phyloP scores from a whole-genome alignment of 2,888 invertebrate genomes.

The Acleris holmiana region DNA sequence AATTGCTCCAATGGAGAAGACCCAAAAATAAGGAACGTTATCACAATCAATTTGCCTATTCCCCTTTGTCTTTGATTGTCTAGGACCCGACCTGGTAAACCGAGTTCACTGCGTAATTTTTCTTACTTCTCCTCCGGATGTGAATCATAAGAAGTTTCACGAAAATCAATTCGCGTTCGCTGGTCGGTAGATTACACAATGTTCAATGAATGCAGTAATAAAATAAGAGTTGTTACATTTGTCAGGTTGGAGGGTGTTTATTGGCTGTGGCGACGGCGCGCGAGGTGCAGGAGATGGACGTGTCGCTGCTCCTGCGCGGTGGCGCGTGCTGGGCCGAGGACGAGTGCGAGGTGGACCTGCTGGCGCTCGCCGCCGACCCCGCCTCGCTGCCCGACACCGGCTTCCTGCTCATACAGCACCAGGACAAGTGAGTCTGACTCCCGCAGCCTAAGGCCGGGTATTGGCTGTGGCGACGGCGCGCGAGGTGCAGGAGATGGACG shows the following conservation, averaged over 20 bases:
- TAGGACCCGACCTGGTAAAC: no score
- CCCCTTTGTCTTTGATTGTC: no score
- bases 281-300: conserved; percentile 99
- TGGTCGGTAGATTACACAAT: no score
- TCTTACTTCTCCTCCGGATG: no score
- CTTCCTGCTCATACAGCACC: conserved; percentile 94
- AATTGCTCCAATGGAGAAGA: no score
- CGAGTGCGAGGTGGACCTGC: conserved; percentile 98
- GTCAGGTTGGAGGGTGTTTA: conserved; percentile 89
- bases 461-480: conserved; percentile 97
- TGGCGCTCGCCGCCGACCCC: conserved; percentile 91
- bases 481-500: conserved; percentile 99
- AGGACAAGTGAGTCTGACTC: conserved; percentile 73
- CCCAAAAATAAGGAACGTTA: no score
- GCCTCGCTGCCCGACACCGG: conserved; percentile 91
- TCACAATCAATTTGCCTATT: no score
- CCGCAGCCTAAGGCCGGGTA: conserved; percentile 50
- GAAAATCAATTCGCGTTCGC: no score
- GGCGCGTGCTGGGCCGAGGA: conserved; percentile 98
- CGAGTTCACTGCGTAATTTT: no score
- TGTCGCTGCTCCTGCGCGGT: conserved; percentile 94
- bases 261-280: conserved; percentile 97
- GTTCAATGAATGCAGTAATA: no score
- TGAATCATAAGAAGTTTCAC: no score
- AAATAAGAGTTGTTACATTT: no score